Conservation (phyloP, 2,113 vertebrate species). For the Zapornia atra region DNA sequence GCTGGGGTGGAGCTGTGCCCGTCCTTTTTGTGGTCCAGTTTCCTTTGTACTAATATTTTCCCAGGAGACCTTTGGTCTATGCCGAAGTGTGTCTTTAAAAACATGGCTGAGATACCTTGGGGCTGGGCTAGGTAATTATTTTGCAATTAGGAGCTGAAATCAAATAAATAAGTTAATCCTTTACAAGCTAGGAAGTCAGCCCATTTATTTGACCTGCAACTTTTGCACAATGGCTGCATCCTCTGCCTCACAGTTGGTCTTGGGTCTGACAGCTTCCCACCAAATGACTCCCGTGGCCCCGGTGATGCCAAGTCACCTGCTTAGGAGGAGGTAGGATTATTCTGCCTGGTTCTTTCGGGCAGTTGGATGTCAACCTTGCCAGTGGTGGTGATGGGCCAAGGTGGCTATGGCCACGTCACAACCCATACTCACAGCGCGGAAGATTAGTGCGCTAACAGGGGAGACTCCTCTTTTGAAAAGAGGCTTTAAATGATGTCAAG, state of each 20-base stretch:
- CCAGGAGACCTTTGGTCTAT: neutral
- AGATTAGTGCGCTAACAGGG: neutral
- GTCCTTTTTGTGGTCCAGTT: slow-evolving; percentile 22
- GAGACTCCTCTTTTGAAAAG: slow-evolving; percentile 52
- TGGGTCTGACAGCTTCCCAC: neutral
- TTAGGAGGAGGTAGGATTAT: neutral
- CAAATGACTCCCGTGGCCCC: neutral
- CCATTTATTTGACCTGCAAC: neutral
- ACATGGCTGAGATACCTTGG: neutral
- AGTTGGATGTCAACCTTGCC: neutral
- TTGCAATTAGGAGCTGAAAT: neutral
- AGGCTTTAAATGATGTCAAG: slow-evolving; percentile 57
- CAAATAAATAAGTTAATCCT: slow-evolving; percentile 7
- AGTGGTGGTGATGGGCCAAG: neutral
- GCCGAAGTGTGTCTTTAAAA: neutral
- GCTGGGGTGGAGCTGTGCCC: neutral
- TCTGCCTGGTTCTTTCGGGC: neutral
- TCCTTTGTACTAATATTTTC: neutral
- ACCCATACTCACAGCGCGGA: neutral
- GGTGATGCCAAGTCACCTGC: neutral
- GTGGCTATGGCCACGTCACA: neutral
- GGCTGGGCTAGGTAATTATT: slow-evolving; percentile 19
- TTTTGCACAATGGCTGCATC: neutral
- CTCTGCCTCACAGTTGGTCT: neutral
- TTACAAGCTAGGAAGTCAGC: slow-evolving; percentile 24